phyloP scores from a whole-genome alignment of 2,888 invertebrate genomes.

The Seladonia tumulorum region DNA sequence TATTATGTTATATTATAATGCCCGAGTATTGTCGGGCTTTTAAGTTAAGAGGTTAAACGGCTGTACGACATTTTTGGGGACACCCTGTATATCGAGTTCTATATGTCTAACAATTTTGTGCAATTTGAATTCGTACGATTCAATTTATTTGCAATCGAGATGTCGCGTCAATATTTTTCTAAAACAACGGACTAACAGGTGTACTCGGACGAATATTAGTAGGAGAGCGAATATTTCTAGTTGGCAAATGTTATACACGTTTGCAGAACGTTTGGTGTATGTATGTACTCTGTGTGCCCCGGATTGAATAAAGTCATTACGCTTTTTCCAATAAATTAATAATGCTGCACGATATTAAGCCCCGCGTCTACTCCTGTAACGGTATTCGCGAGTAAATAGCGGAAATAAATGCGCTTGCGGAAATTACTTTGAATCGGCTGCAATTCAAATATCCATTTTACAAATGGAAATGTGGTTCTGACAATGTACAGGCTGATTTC shows the following conservation, averaged over 20 bases:
- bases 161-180: slow-evolving; percentile 7
- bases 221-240: neutral
- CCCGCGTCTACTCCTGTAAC: neutral
- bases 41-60: too few species aligned
- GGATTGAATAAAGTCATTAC: neutral
- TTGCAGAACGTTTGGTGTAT: neutral
- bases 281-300: neutral
- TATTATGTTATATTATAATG: too few species aligned
- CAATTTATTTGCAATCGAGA: neutral
- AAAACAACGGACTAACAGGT: neutral
- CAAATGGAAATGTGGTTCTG: neutral
- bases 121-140: neutral
- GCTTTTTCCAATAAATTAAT: slow-evolving; percentile 2
- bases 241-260: slow-evolving; percentile 5
- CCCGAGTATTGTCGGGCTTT: too few species aligned
- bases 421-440: slow-evolving; percentile 6
- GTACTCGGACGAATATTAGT: slow-evolving; percentile 2
- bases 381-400: neutral
- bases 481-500: neutral
- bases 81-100: neutral
- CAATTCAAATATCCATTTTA: neutral
- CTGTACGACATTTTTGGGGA: too few species aligned
- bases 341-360: neutral
- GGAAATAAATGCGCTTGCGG: neutral
- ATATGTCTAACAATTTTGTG: neutral